Conservation (phyloP, 2,113 vertebrate species). For the Heteronetta atricapilla region DNA sequence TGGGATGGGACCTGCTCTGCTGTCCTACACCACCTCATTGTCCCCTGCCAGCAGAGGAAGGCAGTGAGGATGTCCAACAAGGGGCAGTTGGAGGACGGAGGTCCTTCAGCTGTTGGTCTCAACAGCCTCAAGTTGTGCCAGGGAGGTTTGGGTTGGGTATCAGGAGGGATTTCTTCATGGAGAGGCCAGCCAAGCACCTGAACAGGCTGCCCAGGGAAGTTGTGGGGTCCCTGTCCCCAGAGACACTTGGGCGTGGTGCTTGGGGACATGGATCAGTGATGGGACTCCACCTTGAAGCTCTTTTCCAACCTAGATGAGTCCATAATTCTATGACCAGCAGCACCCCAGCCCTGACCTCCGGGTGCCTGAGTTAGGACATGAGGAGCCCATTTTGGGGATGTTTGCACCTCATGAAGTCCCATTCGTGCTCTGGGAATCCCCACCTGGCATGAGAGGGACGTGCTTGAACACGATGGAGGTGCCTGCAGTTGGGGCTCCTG, state of each 20-base stretch:
- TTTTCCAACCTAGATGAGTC: background rate
- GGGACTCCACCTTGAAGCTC: background rate
- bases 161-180: too few species aligned
- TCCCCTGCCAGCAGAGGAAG: too few species aligned
- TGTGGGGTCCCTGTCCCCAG: background rate
- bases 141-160: too few species aligned
- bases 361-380: background rate
- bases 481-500: background rate
- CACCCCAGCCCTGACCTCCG: background rate
- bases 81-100: background rate
- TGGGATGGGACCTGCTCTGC: background rate
- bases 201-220: background rate
- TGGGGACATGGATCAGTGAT: background rate
- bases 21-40: background rate
- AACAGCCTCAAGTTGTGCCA: too few species aligned
- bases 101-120: too few species aligned
- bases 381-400: background rate
- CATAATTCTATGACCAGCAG: background rate
- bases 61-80: background rate
- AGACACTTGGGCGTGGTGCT: background rate
- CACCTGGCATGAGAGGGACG: background rate
- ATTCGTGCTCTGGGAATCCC: constrained; percentile 9
- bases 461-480: background rate
- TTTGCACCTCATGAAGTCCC: background rate
- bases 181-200: too few species aligned